phyloP scores from a whole-genome alignment of 2,888 invertebrate genomes.

The Tolmerus cingulatus region DNA sequence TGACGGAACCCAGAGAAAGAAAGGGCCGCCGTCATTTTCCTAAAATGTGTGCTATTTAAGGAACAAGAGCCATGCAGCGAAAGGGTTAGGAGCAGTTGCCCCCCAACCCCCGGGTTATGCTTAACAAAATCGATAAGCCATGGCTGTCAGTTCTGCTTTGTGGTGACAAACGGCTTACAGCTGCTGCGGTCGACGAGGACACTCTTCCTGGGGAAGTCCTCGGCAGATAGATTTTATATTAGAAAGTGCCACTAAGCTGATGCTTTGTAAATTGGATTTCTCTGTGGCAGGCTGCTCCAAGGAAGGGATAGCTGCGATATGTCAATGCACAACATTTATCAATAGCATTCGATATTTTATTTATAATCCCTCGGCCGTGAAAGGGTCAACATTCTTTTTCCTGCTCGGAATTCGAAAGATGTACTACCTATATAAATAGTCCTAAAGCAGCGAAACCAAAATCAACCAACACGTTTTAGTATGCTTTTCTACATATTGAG shows the following conservation, averaged over 20 bases:
- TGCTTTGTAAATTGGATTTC: not conserved
- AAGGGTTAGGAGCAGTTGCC: not conserved
- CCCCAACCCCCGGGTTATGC: not conserved
- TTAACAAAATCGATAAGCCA: conserved; percentile 6
- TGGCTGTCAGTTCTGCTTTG: not conserved
- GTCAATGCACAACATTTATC: not conserved
- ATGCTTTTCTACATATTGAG: too few species aligned
- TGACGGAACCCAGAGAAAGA: not conserved
- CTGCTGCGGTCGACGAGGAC: not conserved
- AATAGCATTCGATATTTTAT: not conserved
- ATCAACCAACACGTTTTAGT: too few species aligned
- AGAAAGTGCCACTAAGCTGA: not conserved
- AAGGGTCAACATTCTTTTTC: not conserved
- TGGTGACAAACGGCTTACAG: not conserved
- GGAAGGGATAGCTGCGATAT: not conserved
- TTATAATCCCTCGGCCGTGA: not conserved
- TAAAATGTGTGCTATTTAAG: not conserved
- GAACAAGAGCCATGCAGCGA: not conserved
- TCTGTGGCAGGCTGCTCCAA: not conserved
- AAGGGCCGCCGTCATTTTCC: not conserved
- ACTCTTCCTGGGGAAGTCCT: not conserved
- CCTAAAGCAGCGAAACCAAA: too few species aligned
- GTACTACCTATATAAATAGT: not conserved
- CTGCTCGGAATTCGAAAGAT: not conserved
- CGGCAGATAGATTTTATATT: not conserved